Conservation (phyloP, 23 tunicate genomes). For the Trididemnum miniatum region DNA sequence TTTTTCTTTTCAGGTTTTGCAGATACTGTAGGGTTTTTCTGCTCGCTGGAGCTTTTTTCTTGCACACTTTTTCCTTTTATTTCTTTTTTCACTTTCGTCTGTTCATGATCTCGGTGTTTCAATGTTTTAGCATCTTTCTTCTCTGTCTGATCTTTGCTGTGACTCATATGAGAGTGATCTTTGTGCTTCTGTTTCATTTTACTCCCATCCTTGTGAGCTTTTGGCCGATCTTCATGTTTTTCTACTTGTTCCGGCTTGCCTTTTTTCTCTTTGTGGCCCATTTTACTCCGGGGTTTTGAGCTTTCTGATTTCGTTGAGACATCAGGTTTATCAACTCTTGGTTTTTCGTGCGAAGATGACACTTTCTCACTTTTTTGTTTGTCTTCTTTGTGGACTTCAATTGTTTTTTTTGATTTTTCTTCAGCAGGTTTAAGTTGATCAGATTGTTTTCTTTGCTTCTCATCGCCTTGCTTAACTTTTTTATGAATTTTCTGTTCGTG, state of each 20-base stretch:
- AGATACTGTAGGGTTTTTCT: background rate
- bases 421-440: background rate
- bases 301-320: background rate
- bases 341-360: background rate
- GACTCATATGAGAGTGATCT: background rate
- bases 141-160: background rate
- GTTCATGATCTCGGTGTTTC: background rate
- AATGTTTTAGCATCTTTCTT: background rate
- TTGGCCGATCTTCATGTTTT: background rate
- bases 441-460: slow-evolving; percentile 7
- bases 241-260: background rate
- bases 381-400: background rate
- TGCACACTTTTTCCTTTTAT: background rate
- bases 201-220: background rate
- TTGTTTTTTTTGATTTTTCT: background rate
- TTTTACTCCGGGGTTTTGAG: background rate
- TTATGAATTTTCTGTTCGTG: slow-evolving; percentile 9
- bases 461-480: background rate
- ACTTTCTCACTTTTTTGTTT: background rate
- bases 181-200: background rate
- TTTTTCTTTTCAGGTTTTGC: background rate
- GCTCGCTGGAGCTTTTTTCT: background rate
- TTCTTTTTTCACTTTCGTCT: background rate
- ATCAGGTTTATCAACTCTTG: background rate
- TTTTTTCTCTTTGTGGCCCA: slow-evolving; percentile 6